Evolutionary conservation across 2,888 invertebrate species (phyloP), one percentile per base, ranked within the genome.

Genomic region (Arenicola marina): DNA sequence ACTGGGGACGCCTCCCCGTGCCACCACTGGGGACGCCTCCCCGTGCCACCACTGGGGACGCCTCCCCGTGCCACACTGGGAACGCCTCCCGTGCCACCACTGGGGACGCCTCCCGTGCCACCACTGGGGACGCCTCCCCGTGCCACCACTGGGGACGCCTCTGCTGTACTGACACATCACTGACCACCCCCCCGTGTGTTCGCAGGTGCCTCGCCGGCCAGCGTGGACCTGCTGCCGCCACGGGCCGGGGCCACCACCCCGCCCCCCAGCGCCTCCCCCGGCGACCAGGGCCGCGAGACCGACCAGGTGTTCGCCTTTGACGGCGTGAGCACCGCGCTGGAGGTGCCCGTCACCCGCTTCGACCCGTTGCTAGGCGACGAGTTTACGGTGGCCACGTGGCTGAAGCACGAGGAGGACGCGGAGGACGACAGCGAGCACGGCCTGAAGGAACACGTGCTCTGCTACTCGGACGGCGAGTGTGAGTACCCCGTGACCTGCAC

Each of bases 401-500:
- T 99, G 88, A 89, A 95, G 56, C 98, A 98, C 85, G 91, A 91
- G 46, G 88, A 90, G 46, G 68, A 55, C n/a, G 24, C 69, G 68
- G 69, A 68, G 34, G 65, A 62, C 28, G 51, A 61, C 33, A 18
- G 34, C 24, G 44, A 89, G 24, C 88, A 68, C 26, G 68, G 69
- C 54, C 29, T 75, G 89, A 99, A 99, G 85, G 98, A 99, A 80
- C 97, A 98, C 79, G 91, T 99, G 75, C 86, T 99, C 51, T 99
- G 99, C 83, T 92, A 93, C 76, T 95, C 97, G 31, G 99, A 99
- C 84, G 95, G 97, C 80, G 95, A 96, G 82, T 95, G 95, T 95
- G 77, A 89, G 91, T 69, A 48, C n/a, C 18, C 38, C 18, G 11
- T 15, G 38, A 15, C 38, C 38, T 38, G n/a, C n/a, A n/a, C n/a